phyloP scores from a whole-genome alignment of 2,888 invertebrate genomes.

The Ectemnius continuus region DNA sequence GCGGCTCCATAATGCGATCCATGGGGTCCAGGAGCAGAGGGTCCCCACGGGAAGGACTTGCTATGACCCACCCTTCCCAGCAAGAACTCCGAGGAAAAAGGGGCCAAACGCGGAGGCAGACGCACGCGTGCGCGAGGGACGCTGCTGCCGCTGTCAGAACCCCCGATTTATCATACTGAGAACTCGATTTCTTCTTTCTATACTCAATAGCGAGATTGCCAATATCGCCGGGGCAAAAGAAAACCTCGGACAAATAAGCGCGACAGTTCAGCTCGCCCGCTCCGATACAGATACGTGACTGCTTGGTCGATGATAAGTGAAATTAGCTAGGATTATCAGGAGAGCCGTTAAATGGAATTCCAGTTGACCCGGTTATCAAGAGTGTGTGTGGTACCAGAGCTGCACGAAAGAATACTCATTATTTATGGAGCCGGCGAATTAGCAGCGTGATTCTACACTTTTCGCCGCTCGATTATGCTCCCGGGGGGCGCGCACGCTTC shows the following conservation, averaged over 20 bases:
- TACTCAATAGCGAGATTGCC: constrained; percentile 68
- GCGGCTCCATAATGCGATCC: constrained; percentile 50
- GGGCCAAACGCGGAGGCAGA: constrained; percentile 8
- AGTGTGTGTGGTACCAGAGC: background rate
- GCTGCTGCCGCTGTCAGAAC: constrained; percentile 69
- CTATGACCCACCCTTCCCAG: constrained; percentile 65
- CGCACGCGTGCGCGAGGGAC: constrained; percentile 4
- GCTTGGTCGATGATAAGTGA: too few relatives aligned
- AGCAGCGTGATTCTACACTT: constrained; percentile 44
- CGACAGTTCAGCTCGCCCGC: too few relatives aligned
- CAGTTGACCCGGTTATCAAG: too few relatives aligned
- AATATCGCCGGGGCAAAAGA: constrained; percentile 46
- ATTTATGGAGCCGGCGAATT: constrained; percentile 51
- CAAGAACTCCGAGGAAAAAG: constrained; percentile 20
- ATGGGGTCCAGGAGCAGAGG: constrained; percentile 52
- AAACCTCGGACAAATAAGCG: constrained; percentile 28
- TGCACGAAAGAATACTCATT: constrained; percentile 60
- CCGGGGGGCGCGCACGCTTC: background rate
- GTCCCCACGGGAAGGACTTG: constrained; percentile 56
- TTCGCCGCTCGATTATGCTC: constrained; percentile 7
- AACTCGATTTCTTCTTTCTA: constrained; percentile 74
- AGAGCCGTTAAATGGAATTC: too few relatives aligned
- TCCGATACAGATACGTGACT: too few relatives aligned
- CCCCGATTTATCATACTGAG: constrained; percentile 76
- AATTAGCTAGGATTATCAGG: too few relatives aligned